These are phyloP conservation scores for Drosophila anomalata DNA, from an alignment of 2,888 invertebrate species.

Conservation along the genomic window DNA sequence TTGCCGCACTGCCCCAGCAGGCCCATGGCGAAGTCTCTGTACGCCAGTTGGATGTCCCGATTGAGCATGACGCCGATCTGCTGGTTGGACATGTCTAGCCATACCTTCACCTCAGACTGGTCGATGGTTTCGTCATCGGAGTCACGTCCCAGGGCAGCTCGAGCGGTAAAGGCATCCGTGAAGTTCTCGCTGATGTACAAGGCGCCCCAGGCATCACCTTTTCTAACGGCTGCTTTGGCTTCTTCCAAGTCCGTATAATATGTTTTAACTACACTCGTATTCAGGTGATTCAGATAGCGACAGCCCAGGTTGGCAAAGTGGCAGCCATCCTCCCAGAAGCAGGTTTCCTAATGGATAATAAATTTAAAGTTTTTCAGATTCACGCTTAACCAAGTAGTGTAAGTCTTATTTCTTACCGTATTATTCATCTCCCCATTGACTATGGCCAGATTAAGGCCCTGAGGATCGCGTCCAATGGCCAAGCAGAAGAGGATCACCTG, in stretches of 20 bases:
- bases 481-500: slow-evolving; percentile 96
- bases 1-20: slow-evolving; percentile 89
- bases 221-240: slow-evolving; percentile 89
- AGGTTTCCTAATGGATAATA: slow-evolving; percentile 65
- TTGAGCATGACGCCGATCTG: slow-evolving; percentile 96
- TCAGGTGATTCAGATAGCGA: slow-evolving; percentile 90
- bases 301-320: slow-evolving; percentile 90
- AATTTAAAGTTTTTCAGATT: background rate
- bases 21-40: slow-evolving; percentile 92
- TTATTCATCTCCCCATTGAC: slow-evolving; percentile 88
- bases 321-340: slow-evolving; percentile 86
- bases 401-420: slow-evolving; percentile 70
- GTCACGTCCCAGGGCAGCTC: slow-evolving; percentile 91
- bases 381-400: background rate
- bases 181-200: slow-evolving; percentile 95
- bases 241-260: slow-evolving; percentile 88
- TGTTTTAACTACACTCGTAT: slow-evolving; percentile 89
- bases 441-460: slow-evolving; percentile 91
- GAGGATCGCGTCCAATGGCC: slow-evolving; percentile 95
- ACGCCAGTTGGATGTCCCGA: slow-evolving; percentile 92
- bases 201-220: slow-evolving; percentile 94
- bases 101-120: slow-evolving; percentile 93
- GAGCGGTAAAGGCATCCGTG: slow-evolving; percentile 92
- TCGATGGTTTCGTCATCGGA: slow-evolving; percentile 94
- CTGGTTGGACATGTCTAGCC: slow-evolving; percentile 98